Conservation (phyloP, 92 coral and sea anemone genomes). For the Chrysogorgia sp. region DNA sequence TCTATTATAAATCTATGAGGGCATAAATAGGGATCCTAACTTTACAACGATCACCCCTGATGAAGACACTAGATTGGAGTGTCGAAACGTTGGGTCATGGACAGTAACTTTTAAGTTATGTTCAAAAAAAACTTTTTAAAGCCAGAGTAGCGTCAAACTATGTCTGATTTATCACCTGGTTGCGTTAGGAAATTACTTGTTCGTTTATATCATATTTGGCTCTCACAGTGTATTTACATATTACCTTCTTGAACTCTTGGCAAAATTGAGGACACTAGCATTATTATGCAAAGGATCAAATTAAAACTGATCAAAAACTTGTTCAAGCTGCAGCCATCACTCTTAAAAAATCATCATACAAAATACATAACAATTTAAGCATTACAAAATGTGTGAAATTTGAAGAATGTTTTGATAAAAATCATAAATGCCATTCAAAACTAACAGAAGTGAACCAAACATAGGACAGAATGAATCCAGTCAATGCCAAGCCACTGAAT, state of each 20-base stretch:
- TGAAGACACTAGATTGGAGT: no score
- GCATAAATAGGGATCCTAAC: no score
- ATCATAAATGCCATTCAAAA: not conserved
- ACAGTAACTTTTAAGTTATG: no score
- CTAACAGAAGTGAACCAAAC: constrained; percentile 88
- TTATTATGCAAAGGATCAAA: constrained; percentile 72
- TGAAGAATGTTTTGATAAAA: not conserved
- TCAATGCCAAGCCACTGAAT: constrained; percentile 78
- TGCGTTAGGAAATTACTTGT: no score
- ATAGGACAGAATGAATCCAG: constrained; percentile 78
- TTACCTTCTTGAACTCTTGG: constrained; percentile 98
- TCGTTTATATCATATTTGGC: no score
- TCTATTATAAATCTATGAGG: no score
- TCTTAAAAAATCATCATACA: constrained; percentile 45
- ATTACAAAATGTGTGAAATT: no score
- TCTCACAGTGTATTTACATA: not conserved
- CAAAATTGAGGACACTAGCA: constrained; percentile 76
- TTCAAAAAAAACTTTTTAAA: no score
- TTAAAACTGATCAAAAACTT: constrained; percentile 93
- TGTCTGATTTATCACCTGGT: no score
- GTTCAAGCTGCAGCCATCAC: constrained; percentile 91
- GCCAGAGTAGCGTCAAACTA: no score
- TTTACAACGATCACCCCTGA: no score
- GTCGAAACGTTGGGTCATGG: no score
- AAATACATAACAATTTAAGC: not conserved